Conservation (phyloP, 2,797 vertebrate genomes). For the Oceanodroma leucorhoa region DNA sequence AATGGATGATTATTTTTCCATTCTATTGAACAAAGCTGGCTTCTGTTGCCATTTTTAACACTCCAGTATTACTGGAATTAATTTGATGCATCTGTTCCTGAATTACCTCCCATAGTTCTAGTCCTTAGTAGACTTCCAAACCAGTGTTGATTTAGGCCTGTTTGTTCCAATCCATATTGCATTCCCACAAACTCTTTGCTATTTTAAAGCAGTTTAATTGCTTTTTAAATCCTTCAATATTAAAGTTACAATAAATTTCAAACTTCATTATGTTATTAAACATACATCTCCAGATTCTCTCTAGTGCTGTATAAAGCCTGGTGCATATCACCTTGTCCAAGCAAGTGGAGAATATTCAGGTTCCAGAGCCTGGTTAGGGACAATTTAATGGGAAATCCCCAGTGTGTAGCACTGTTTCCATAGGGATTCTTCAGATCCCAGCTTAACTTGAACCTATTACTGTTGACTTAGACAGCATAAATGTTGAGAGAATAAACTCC, state of each 20-base stretch:
- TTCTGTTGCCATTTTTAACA: constrained; percentile 61
- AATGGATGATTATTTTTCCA: constrained; percentile 52
- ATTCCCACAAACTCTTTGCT: constrained; percentile 27
- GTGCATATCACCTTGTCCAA: neutral
- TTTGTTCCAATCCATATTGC: constrained; percentile 34
- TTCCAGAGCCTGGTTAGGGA: neutral
- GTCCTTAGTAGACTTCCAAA: constrained; percentile 41
- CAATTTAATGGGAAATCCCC: neutral
- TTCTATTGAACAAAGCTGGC: constrained; percentile 61
- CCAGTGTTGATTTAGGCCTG: constrained; percentile 37
- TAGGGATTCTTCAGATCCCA: neutral
- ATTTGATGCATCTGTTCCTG: constrained; percentile 63
- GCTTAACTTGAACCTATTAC: neutral
- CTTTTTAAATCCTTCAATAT: constrained; percentile 7
- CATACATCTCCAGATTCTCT: neutral
- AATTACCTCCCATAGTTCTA: constrained; percentile 51
- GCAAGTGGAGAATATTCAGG: neutral
- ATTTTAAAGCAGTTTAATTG: constrained; percentile 32
- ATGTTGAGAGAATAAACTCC: neutral
- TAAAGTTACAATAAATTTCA: constrained; percentile 15
- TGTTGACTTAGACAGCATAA: neutral
- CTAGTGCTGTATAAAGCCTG: neutral
- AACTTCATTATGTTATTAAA: neutral
- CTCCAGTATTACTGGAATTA: constrained; percentile 58
- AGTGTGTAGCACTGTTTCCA: neutral